These are phyloP conservation scores for Clivina fossor DNA, from an alignment of 2,888 invertebrate species.

Conservation along the genomic window DNA sequence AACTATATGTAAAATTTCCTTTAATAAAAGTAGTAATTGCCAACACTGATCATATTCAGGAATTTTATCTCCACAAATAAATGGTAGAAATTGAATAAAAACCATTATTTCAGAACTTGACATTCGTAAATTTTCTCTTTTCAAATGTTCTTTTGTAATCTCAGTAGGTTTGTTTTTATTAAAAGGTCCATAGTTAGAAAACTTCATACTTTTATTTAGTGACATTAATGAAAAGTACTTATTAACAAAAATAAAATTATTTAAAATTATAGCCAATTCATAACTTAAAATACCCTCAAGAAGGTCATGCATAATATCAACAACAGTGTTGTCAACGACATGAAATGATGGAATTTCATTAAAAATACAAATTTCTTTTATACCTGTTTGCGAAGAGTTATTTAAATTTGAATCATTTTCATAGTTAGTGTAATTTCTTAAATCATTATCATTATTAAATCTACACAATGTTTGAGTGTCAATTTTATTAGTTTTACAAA, in stretches of 20 bases:
- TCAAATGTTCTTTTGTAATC: constrained; percentile 36
- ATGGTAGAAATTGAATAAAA: constrained; percentile 37
- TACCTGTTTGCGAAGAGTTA: background rate
- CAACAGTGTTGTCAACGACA: constrained; percentile 3
- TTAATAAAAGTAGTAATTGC: constrained; percentile 11
- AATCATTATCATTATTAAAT: background rate
- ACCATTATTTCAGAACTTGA: constrained; percentile 41
- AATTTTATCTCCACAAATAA: constrained; percentile 36
- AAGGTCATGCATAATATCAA: constrained; percentile 25
- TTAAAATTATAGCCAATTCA: background rate
- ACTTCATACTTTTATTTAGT: constrained; percentile 20
- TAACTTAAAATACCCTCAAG: constrained; percentile 26
- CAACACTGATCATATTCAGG: constrained; percentile 31
- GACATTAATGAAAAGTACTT: constrained; percentile 10
- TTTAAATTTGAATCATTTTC: background rate
- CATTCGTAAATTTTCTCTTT: constrained; percentile 31
- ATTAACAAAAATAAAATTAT: constrained; percentile 27
- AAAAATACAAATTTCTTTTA: constrained; percentile 13
- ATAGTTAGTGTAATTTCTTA: constrained; percentile 1
- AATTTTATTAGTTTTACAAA: constrained; percentile 1
- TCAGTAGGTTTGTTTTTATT: constrained; percentile 24
- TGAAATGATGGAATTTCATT: constrained; percentile 15
- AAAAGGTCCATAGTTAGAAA: constrained; percentile 28
- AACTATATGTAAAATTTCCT: constrained; percentile 11
- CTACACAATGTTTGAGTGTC: background rate